Percentiles rank a stretch among this genome's conserved stretches.
These are phyloP conservation scores for Megalonaias nervosa DNA, from an alignment of 1,140 invertebrate species.

Conservation along the genomic window DNA sequence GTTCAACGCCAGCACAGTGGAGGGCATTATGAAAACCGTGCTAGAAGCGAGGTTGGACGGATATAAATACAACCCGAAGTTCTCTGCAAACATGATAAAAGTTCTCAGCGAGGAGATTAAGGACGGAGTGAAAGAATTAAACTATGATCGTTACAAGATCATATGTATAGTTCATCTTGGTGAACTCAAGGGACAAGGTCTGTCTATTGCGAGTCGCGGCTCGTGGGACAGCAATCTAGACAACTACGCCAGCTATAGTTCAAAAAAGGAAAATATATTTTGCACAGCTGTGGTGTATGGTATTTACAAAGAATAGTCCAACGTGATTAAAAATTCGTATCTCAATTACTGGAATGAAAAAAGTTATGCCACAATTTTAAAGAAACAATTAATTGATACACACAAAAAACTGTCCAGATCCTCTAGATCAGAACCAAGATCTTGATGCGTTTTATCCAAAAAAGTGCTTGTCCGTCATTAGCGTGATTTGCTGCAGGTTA, in stretches of 20 bases:
- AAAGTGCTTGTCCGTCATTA: too few species aligned
- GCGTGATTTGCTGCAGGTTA: too few species aligned
- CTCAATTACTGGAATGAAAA: too few species aligned
- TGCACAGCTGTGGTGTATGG: constrained; percentile 63
- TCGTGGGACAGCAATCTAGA: constrained; percentile 64
- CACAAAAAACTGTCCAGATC: too few species aligned
- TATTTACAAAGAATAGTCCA: constrained; percentile 55
- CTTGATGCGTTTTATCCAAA: too few species aligned
- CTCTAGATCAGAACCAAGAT: too few species aligned
- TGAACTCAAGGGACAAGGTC: constrained; percentile 55
- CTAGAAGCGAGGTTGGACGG: constrained; percentile 43
- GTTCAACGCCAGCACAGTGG: constrained; percentile 40
- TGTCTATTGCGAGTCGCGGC: constrained; percentile 55
- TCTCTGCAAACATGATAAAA: constrained; percentile 49
- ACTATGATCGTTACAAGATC: constrained; percentile 65
- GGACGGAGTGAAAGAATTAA: constrained; percentile 56
- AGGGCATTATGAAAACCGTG: constrained; percentile 36
- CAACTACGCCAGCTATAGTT: constrained; percentile 56
- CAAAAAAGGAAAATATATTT: constrained; percentile 53
- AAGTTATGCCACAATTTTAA: too few species aligned
- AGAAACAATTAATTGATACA: too few species aligned
- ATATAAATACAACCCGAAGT: constrained; percentile 51
- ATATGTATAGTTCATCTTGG: constrained; percentile 58
- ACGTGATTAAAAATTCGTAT: background rate
- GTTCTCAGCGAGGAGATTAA: constrained; percentile 59